Evolutionary conservation across 2,888 invertebrate species (phyloP).

Genomic region (Phasia obesa): DNA sequence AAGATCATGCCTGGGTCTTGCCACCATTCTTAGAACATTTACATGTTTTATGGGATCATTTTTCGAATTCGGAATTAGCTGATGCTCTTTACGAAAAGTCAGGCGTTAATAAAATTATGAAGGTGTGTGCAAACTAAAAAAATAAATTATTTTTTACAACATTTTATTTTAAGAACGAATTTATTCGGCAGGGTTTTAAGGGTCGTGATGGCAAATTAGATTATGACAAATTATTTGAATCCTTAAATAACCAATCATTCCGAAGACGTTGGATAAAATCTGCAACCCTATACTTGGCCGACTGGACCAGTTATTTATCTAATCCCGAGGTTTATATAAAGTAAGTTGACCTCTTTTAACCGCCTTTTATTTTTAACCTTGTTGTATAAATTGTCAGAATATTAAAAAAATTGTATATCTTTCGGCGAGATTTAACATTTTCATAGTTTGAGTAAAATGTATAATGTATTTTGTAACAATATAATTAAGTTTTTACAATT

Average conservation of each 20-base stretch:
- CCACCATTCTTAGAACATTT: conserved; percentile 88
- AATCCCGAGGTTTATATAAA: conserved; percentile 90
- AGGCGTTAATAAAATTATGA: conserved; percentile 87
- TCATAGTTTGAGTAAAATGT: no score
- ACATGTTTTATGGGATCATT: conserved; percentile 90
- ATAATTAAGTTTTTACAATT: neutral
- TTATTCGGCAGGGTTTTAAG: conserved; percentile 83
- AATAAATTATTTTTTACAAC: neutral
- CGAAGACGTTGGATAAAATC: conserved; percentile 91
- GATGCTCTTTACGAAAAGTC: conserved; percentile 88
- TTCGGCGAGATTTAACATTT: no score
- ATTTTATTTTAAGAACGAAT: neutral
- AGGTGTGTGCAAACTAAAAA: conserved; percentile 77
- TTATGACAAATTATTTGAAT: conserved; percentile 88
- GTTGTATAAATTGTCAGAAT: no score
- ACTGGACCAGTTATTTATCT: conserved; percentile 88
- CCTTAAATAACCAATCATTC: conserved; percentile 91
- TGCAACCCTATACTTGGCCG: conserved; percentile 89
- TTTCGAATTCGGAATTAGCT: conserved; percentile 90
- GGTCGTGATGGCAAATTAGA: conserved; percentile 88
- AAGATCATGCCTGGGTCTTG: conserved; percentile 88
- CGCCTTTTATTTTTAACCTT: no score
- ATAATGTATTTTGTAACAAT: no score
- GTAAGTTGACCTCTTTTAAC: conserved; percentile 81
- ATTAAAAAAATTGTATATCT: no score